phyloP scores from a whole-genome alignment of 2,888 invertebrate species.

The Cheilosia urbana region DNA sequence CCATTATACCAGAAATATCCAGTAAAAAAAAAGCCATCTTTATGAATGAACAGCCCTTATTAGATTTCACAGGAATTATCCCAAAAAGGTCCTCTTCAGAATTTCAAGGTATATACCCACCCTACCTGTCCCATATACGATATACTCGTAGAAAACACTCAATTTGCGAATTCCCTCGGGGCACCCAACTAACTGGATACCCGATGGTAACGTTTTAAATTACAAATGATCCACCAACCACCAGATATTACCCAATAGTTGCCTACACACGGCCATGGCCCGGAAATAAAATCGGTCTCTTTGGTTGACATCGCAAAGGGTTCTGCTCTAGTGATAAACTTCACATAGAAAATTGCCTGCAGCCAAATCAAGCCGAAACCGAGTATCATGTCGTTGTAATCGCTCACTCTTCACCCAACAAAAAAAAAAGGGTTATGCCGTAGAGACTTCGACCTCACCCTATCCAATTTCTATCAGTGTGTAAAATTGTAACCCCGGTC shows the following conservation, averaged over 20 bases:
- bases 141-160: conserved; percentile 15
- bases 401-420: conserved; percentile 3
- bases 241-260: conserved; percentile 42
- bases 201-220: conserved; percentile 60
- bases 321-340: conserved; percentile 53
- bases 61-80: no score
- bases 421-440: conserved; percentile 61
- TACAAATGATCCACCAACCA: conserved; percentile 64
- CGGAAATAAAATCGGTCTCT: conserved; percentile 30
- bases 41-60: no score
- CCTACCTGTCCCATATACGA: no score
- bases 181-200: conserved; percentile 30
- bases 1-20: no score
- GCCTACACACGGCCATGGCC: conserved; percentile 34
- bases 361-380: conserved; percentile 54
- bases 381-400: conserved; percentile 46
- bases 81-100: no score
- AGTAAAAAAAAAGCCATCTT: no score
- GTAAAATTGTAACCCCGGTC: conserved; percentile 21
- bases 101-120: no score
- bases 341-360: conserved; percentile 41
- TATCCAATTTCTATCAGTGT: conserved; percentile 38
- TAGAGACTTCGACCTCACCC: conserved; percentile 36
- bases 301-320: conserved; percentile 53
- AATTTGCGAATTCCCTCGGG: conserved; percentile 26